Evolutionary conservation across 2,888 invertebrate genomes (phyloP).

Genomic region (Chironomus tentans): DNA sequence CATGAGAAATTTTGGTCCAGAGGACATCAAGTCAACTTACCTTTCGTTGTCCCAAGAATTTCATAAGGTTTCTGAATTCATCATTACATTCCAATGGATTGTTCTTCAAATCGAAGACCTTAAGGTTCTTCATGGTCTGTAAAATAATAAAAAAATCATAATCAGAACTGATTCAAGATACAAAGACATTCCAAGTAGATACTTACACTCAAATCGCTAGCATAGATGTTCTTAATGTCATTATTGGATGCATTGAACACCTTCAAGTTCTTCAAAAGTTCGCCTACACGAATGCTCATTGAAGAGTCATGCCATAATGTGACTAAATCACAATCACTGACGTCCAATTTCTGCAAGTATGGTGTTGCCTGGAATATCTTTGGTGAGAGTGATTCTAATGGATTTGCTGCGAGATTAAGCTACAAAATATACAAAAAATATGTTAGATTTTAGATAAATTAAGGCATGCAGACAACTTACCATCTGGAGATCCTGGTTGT

Average conservation of each 20-base stretch:
- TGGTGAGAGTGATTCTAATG: slow-evolving; percentile 55
- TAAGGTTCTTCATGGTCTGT: slow-evolving; percentile 39
- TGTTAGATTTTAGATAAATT: background rate
- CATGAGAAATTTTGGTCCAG: background rate
- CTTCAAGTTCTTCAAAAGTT: slow-evolving; percentile 47
- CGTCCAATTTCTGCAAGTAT: slow-evolving; percentile 56
- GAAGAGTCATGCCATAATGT: slow-evolving; percentile 54
- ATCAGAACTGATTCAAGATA: background rate
- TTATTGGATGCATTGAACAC: slow-evolving; percentile 47
- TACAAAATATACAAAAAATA: slow-evolving; percentile 30
- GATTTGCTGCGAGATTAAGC: slow-evolving; percentile 64
- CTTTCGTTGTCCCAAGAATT: slow-evolving; percentile 31
- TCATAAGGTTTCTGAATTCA: slow-evolving; percentile 57
- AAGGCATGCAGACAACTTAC: background rate
- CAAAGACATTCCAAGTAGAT: background rate
- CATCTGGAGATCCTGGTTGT: slow-evolving; percentile 55
- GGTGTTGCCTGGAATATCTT: slow-evolving; percentile 56
- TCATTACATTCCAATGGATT: slow-evolving; percentile 61
- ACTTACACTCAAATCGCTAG: slow-evolving; percentile 20
- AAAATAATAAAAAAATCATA: slow-evolving; percentile 32
- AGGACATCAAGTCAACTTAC: slow-evolving; percentile 8
- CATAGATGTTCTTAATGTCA: slow-evolving; percentile 28
- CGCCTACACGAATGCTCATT: slow-evolving; percentile 40
- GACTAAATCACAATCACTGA: slow-evolving; percentile 59
- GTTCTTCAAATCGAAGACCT: slow-evolving; percentile 47